Evolutionary conservation across 2,113 vertebrate species (phyloP).

Genomic region (Casuarius casuarius): DNA sequence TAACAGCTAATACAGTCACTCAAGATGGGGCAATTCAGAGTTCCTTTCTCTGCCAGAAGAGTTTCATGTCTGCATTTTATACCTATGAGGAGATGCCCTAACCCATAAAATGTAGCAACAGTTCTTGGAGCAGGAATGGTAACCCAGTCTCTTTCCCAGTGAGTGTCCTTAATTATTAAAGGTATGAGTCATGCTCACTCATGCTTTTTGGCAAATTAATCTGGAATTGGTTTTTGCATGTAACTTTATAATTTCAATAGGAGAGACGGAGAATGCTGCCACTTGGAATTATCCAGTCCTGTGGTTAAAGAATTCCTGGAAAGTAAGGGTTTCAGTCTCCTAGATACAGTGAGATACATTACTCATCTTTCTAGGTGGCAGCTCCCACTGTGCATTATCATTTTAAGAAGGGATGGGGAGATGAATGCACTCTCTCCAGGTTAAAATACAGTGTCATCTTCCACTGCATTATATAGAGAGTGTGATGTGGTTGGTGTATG

Average conservation of each 20-base stretch:
- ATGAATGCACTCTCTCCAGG: neutral
- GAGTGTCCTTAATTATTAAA: constrained; percentile 6
- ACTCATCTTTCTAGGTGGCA: neutral
- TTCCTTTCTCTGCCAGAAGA: constrained; percentile 18
- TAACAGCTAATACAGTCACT: neutral
- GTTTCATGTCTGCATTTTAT: constrained; percentile 43
- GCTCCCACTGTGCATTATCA: neutral
- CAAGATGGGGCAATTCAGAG: neutral
- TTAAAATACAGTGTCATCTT: neutral
- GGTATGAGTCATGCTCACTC: constrained; percentile 24
- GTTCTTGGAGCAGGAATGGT: constrained; percentile 22
- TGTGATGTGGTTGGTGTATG: neutral
- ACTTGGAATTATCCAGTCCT: constrained; percentile 17
- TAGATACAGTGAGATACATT: neutral
- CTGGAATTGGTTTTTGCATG: neutral
- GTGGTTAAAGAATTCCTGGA: constrained; percentile 40
- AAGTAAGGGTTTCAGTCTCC: constrained; percentile 15
- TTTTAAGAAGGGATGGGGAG: neutral
- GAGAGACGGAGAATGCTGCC: neutral
- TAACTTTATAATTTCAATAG: neutral
- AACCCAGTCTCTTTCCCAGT: constrained; percentile 2
- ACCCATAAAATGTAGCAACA: constrained; percentile 22
- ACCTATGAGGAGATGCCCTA: constrained; percentile 36
- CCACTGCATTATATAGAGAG: neutral
- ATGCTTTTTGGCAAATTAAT: constrained; percentile 1